These are phyloP conservation scores for Aphyosemion australe DNA, from an alignment of 2,113 vertebrate genomes.

Conservation along the genomic window DNA sequence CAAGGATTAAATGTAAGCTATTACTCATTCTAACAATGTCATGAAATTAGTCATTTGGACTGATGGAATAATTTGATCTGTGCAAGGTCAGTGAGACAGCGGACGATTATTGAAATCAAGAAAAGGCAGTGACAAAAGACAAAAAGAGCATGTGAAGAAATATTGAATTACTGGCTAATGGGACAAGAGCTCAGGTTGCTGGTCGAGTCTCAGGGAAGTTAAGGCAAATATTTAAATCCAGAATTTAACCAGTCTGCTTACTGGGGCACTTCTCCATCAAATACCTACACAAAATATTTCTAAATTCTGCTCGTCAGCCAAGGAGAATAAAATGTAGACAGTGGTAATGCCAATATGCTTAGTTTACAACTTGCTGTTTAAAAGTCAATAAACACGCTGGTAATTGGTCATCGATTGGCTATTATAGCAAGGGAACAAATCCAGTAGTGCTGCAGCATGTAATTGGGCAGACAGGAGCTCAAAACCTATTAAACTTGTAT, in stretches of 20 bases:
- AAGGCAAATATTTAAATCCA: not conserved
- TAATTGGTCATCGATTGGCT: not conserved
- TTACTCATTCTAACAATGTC: not conserved
- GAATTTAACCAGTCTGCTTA: no score
- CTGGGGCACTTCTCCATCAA: no score
- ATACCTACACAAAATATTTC: no score
- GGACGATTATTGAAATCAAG: not conserved
- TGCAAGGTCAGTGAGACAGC: constrained; percentile 2
- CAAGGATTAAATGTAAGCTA: not conserved
- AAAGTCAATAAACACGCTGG: constrained; percentile 19
- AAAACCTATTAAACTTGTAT: constrained; percentile 2
- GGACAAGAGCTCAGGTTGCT: not conserved
- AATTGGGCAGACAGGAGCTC: not conserved
- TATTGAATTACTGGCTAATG: not conserved
- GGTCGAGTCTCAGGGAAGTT: not conserved
- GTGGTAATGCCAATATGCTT: constrained; percentile 6
- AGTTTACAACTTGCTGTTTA: not conserved
- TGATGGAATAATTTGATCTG: not conserved
- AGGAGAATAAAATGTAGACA: not conserved
- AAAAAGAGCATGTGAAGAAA: not conserved
- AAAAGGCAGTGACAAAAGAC: not conserved
- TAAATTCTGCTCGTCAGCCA: constrained; percentile 4
- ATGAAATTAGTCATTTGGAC: not conserved
- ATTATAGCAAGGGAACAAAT: constrained; percentile 8
- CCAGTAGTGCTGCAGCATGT: not conserved